phyloP scores from a whole-genome alignment of 2,797 vertebrate genomes.

The Premnoplex brunnescens region DNA sequence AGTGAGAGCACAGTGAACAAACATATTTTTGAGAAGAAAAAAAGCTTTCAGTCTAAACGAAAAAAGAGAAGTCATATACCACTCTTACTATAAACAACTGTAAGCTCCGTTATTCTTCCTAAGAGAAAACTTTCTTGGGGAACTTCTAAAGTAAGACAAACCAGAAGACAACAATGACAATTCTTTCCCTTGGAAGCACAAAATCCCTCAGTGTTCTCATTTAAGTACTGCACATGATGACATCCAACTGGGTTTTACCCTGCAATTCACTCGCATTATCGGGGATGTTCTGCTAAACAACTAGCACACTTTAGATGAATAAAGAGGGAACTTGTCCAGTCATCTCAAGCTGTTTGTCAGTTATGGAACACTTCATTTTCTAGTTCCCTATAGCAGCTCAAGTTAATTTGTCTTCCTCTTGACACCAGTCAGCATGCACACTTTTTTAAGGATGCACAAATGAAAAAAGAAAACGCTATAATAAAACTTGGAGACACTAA shows the following conservation, averaged over 20 bases:
- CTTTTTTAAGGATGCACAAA: not conserved
- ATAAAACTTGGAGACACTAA: not conserved
- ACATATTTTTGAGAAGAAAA: not conserved
- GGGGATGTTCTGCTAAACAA: conserved; percentile 22
- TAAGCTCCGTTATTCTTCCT: not conserved
- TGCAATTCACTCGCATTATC: not conserved
- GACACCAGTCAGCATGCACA: not conserved
- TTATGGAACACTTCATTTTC: conserved; percentile 45
- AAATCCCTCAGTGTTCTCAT: conserved; percentile 28
- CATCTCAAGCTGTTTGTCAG: conserved; percentile 39
- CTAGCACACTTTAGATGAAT: not conserved
- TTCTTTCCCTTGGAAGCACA: conserved; percentile 30
- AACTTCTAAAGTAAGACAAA: conserved; percentile 8
- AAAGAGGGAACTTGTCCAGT: conserved; percentile 54
- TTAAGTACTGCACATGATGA: conserved; percentile 22
- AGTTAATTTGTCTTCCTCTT: conserved; percentile 34
- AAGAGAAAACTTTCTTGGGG: conserved; percentile 6
- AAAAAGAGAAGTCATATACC: not conserved
- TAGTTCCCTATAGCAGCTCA: conserved; percentile 42
- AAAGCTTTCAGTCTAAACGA: not conserved
- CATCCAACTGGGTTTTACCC: conserved; percentile 51
- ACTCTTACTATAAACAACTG: not conserved
- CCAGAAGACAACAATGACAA: conserved; percentile 23
- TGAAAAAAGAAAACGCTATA: not conserved
- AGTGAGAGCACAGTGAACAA: not conserved